Base-by-base conservation (phyloP, 2,888 invertebrate genomes). In the Trichogramma dendrolimi region DNA sequence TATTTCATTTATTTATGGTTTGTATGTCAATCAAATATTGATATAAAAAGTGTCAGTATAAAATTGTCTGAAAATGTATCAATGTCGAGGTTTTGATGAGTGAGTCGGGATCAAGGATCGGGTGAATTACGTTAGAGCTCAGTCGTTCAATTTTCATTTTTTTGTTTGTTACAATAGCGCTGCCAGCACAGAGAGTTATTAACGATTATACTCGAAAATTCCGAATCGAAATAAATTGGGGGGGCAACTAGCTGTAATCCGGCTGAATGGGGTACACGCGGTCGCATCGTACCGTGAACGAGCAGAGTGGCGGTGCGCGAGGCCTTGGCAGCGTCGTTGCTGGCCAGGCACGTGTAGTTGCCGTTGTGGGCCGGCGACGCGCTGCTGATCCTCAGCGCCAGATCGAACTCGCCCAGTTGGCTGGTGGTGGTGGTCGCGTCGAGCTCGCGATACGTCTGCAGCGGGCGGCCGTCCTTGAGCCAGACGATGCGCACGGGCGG, bases 401-500 rank as follows among this genome's bases (percentile, higher is more conserved):
- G 73, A 72, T 75, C 79, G 69, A 73, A 79, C 65, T 76, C 75
- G 67, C 73, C 76, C 64, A 75, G 73, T 67, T 77, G 76, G 63
- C 76, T 73, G 10, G 75, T 78, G 55, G 69, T 72, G 10, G 72
- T 72, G 57, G 69, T 71, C 8, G 72, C 73, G 47, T 75, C 75
- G 61, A 79, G 78, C 58, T 77, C 75, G 48, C 80, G 78, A 27
- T 57, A 54, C 1, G 46, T 48, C 10, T 55, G 47, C 62, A 85
- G 79, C 3, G 80, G 77, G 43, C 78, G 74, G 47, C 82, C 83
- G 71, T 85, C 83, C 75, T 85, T 84, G 63, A 81, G 78, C 85
- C 85, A 85, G 60, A 77, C 76, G 66, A 85, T 81, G 69, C 75
- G 80, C 62, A 85, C 75, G 54, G 85, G 85, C 62, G 81, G 78